Evolutionary conservation across 2,888 invertebrate genomes (phyloP).

Genomic region (Alloscopus bannaensis): DNA sequence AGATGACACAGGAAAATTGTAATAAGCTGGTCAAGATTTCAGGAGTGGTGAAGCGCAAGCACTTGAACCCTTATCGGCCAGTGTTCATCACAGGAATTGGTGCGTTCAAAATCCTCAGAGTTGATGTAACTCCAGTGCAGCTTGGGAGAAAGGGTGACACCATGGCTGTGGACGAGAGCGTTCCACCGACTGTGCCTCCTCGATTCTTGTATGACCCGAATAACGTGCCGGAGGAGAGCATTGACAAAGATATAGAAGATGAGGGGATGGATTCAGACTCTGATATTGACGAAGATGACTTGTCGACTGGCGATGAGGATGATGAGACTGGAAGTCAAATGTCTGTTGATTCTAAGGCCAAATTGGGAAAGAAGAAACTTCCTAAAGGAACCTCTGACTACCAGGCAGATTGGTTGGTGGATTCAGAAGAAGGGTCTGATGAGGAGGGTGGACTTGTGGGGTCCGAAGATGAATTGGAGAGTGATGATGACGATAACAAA

Average conservation of each 20-base stretch:
- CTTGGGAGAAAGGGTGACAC: conserved; percentile 76
- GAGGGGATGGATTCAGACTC: conserved; percentile 54
- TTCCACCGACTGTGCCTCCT: conserved; percentile 47
- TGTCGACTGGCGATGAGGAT: conserved; percentile 37
- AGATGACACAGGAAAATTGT: conserved; percentile 76
- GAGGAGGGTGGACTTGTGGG: conserved; percentile 73
- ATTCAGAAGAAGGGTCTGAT: conserved; percentile 76
- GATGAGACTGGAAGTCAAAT: conserved; percentile 59
- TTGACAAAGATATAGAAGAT: conserved; percentile 75
- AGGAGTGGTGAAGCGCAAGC: conserved; percentile 90
- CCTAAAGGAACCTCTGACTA: conserved; percentile 98
- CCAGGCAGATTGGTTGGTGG: conserved; percentile 95
- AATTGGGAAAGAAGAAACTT: conserved; percentile 83
- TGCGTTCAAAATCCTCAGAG: conserved; percentile 92
- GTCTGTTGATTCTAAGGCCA: conserved; percentile 70
- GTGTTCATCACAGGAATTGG: conserved; percentile 95
- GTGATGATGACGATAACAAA: conserved; percentile 77
- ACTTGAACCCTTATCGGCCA: conserved; percentile 90
- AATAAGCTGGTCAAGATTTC: conserved; percentile 83
- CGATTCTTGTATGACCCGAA: conserved; percentile 68
- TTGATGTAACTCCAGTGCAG: conserved; percentile 77
- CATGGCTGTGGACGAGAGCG: conserved; percentile 32
- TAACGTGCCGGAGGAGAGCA: conserved; percentile 82
- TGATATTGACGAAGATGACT: conserved; percentile 58
- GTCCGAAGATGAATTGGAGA: conserved; percentile 72